Evolutionary conservation across 2,797 vertebrate species (phyloP).

Genomic region (Enteromius anoplus): DNA sequence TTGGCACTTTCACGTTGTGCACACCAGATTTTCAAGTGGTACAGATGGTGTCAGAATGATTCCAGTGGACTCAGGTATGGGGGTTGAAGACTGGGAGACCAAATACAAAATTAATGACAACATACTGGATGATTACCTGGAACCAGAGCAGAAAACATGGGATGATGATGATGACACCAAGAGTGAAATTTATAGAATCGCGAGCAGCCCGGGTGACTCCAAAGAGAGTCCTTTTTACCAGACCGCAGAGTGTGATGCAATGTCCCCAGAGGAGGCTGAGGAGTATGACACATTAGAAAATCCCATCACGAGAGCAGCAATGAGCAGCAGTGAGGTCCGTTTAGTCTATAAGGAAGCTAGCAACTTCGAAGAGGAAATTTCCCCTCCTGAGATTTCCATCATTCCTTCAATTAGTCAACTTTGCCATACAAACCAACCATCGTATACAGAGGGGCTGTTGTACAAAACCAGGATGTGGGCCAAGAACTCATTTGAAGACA

Average conservation of each 20-base stretch:
- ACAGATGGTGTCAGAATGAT: constrained; percentile 81
- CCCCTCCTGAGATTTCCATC: constrained; percentile 78
- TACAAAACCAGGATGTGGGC: constrained; percentile 85
- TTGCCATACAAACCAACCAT: constrained; percentile 42
- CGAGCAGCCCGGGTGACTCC: constrained; percentile 64
- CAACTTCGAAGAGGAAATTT: constrained; percentile 76
- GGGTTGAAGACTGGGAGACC: constrained; percentile 85
- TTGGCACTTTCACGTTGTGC: not conserved
- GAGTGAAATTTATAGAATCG: constrained; percentile 76
- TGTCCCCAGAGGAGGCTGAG: constrained; percentile 73
- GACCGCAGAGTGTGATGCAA: constrained; percentile 72
- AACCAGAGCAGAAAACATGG: constrained; percentile 82
- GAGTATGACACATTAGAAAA: constrained; percentile 74
- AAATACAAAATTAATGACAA: constrained; percentile 82
- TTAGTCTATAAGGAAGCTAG: constrained; percentile 75
- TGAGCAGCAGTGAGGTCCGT: constrained; percentile 65
- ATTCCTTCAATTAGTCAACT: constrained; percentile 73
- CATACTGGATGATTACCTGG: constrained; percentile 86
- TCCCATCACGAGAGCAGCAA: constrained; percentile 44
- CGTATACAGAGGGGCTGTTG: constrained; percentile 82
- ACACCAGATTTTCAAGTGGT: constrained; percentile 64
- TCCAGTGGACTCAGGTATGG: constrained; percentile 85
- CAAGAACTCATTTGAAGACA: constrained; percentile 73
- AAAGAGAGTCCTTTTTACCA: constrained; percentile 74
- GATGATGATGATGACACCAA: constrained; percentile 79